phyloP scores from a whole-genome alignment of 2,797 vertebrate species.

The Craterocephalus amniculus region DNA sequence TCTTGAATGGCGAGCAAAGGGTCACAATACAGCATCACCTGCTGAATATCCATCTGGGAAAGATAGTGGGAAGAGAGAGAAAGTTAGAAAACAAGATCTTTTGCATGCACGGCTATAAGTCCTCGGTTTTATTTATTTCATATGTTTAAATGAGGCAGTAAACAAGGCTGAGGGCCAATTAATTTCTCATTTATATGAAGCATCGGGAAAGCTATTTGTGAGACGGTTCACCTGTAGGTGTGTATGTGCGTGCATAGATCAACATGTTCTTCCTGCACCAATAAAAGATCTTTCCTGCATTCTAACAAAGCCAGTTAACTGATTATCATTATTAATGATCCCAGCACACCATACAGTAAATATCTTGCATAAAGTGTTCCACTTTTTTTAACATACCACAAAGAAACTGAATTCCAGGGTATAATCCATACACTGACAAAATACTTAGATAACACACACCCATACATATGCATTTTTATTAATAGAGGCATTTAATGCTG shows the following conservation, averaged over 20 bases:
- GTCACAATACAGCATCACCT: slow-evolving; percentile 92
- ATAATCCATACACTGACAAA: background rate
- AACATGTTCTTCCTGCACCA: background rate
- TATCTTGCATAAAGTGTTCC: slow-evolving; percentile 23
- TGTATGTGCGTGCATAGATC: background rate
- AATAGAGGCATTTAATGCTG: no score
- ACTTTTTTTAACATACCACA: slow-evolving; percentile 34
- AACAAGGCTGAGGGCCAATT: slow-evolving; percentile 46
- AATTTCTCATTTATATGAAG: slow-evolving; percentile 49
- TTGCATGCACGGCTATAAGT: background rate
- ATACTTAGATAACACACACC: no score
- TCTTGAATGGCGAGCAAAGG: slow-evolving; percentile 88
- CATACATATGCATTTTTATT: no score
- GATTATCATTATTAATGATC: slow-evolving; percentile 61
- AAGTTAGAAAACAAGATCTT: background rate
- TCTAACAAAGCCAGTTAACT: slow-evolving; percentile 57
- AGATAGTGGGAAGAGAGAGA: background rate
- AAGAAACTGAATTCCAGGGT: slow-evolving; percentile 34
- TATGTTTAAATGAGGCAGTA: slow-evolving; percentile 43
- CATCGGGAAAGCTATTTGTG: slow-evolving; percentile 35
- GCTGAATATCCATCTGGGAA: slow-evolving; percentile 91
- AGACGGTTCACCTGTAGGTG: slow-evolving; percentile 16
- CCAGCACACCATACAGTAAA: slow-evolving; percentile 33
- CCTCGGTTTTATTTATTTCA: slow-evolving; percentile 27
- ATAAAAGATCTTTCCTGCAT: slow-evolving; percentile 41